These are phyloP conservation scores for Apotomis betuletana DNA, from an alignment of 2,888 invertebrate species.

Conservation along the genomic window DNA sequence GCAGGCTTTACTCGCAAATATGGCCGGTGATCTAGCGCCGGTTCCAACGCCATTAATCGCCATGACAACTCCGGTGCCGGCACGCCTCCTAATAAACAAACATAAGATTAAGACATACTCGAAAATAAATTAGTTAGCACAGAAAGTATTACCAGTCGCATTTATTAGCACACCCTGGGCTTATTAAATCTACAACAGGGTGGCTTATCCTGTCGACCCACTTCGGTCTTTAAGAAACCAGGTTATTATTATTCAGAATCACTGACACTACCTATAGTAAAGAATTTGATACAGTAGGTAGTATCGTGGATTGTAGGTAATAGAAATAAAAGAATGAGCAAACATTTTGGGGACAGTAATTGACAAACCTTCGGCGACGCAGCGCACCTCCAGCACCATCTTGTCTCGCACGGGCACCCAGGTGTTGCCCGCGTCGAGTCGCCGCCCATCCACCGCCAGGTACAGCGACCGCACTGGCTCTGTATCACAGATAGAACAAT, in stretches of 20 bases:
- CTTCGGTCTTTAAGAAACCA: no score
- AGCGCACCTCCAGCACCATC: conserved; percentile 90
- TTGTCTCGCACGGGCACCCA: conserved; percentile 95
- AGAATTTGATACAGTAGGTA: no score
- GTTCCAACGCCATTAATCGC: conserved; percentile 80
- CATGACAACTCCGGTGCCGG: conserved; percentile 84
- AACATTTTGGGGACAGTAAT: no score
- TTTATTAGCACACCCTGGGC: no score
- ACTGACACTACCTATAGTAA: no score
- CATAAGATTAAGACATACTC: not conserved
- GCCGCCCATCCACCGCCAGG: conserved; percentile 92
- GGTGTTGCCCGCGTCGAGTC: conserved; percentile 92
- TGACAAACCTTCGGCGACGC: conserved; percentile 90
- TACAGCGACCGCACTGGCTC: conserved; percentile 93
- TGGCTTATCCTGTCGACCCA: no score
- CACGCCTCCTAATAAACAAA: conserved; percentile 86
- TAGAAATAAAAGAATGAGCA: no score
- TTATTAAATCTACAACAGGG: no score
- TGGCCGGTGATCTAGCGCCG: conserved; percentile 81
- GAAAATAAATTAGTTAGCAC: no score
- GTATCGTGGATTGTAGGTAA: no score
- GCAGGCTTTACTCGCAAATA: conserved; percentile 81
- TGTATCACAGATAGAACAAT: conserved; percentile 59
- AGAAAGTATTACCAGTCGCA: no score
- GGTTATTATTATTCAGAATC: no score